Percentiles rank a stretch among this genome's conserved stretches.
Evolutionary conservation across 1,140 invertebrate species (phyloP).

Genomic region (Trichonephila clavipes): DNA sequence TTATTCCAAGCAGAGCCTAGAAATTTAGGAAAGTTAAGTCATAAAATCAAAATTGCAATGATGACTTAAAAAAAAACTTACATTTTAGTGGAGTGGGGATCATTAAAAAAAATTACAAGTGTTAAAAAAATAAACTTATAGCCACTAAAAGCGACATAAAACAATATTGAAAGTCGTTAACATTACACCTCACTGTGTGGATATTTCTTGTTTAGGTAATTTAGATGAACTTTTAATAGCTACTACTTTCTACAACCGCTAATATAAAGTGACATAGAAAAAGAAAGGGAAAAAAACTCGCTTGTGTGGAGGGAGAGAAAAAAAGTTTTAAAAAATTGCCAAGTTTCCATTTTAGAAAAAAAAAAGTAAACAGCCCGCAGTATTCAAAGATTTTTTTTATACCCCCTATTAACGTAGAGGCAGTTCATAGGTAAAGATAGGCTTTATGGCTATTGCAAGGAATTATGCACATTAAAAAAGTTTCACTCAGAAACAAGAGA

Average conservation of each 20-base stretch:
- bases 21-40: neutral
- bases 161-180: conserved; percentile 34
- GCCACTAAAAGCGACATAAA: conserved; percentile 15
- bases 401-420: neutral
- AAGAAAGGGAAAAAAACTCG: neutral
- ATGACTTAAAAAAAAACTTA: neutral
- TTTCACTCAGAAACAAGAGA: conserved; percentile 19
- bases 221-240: conserved; percentile 55
- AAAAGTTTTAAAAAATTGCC: neutral
- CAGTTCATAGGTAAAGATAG: conserved; percentile 28
- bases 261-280: neutral
- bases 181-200: neutral
- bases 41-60: neutral
- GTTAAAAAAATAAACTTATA: neutral
- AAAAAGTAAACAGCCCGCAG: neutral
- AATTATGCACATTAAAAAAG: conserved; percentile 64
- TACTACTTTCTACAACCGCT: neutral
- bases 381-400: neutral
- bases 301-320: neutral
- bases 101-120: neutral
- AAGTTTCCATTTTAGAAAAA: neutral
- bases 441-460: conserved; percentile 40
- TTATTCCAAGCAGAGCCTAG: neutral
- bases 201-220: conserved; percentile 42
- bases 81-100: neutral